Evolutionary conservation across 2,113 vertebrate species (phyloP).

Genomic region (Glaucomys volans): DNA sequence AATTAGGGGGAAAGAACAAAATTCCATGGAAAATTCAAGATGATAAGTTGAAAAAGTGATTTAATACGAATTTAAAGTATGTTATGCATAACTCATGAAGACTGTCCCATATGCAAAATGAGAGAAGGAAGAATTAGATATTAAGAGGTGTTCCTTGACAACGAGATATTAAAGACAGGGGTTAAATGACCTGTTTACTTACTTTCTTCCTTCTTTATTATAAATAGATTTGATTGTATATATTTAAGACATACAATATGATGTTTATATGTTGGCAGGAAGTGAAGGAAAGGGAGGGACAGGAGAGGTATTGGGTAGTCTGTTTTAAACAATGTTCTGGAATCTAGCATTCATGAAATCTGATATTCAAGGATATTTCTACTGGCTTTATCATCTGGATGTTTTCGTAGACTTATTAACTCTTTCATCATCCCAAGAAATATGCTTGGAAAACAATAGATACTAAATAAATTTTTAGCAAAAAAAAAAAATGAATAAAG

Average conservation of each 20-base stretch:
- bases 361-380: background rate
- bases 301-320: background rate
- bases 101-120: background rate
- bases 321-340: background rate
- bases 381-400: background rate
- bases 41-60: background rate
- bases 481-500: background rate
- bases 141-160: background rate
- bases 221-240: background rate
- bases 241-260: background rate
- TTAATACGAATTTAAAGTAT: conserved; percentile 39
- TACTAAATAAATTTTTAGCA: background rate
- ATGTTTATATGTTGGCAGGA: background rate
- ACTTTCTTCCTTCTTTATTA: background rate
- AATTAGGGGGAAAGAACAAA: conserved; percentile 1
- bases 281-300: background rate
- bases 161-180: background rate
- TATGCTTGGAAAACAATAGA: background rate
- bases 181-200: background rate
- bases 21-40: background rate
- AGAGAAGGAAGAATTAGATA: background rate
- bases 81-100: background rate
- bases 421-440: background rate
- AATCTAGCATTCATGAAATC: background rate
- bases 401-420: background rate